These are phyloP conservation scores for Trypoxylus dichotomus DNA, from an alignment of 1,140 invertebrate genomes.

Conservation along the genomic window DNA sequence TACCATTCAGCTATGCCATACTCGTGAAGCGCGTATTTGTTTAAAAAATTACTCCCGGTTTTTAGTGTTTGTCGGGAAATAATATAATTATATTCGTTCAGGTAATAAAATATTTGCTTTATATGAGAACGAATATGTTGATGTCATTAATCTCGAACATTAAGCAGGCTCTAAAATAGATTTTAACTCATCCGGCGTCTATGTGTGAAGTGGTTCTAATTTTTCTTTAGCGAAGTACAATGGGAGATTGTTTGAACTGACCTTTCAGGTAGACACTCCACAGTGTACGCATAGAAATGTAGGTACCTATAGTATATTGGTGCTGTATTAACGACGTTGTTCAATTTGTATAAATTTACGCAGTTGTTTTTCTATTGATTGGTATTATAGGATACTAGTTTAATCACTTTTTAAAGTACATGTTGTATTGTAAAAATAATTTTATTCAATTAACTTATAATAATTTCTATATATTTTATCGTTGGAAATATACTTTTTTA, in stretches of 20 bases:
- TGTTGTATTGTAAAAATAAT: too few relatives aligned
- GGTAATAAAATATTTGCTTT: conserved; percentile 26
- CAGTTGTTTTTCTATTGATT: too few relatives aligned
- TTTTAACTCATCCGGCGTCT: conserved; percentile 7
- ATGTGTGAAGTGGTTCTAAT: conserved; percentile 8
- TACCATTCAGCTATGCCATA: conserved; percentile 20
- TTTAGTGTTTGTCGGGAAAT: conserved; percentile 22
- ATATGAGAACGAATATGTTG: conserved; percentile 25
- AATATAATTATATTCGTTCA: conserved; percentile 23
- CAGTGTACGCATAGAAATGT: background rate
- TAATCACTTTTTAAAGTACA: too few relatives aligned
- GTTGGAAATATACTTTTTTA: too few relatives aligned
- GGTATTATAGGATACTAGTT: too few relatives aligned
- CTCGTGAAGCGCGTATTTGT: conserved; percentile 17
- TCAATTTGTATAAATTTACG: background rate
- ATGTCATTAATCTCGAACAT: conserved; percentile 18
- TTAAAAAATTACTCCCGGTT: conserved; percentile 25
- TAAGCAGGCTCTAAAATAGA: conserved; percentile 21
- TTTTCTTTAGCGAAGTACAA: background rate
- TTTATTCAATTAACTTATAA: too few relatives aligned
- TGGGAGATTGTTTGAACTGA: background rate
- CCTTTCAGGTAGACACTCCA: background rate
- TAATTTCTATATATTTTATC: too few relatives aligned
- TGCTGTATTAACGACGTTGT: background rate
- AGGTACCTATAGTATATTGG: background rate